phyloP scores from a whole-genome alignment of 2,113 vertebrate species.

The Labrus mixtus region DNA sequence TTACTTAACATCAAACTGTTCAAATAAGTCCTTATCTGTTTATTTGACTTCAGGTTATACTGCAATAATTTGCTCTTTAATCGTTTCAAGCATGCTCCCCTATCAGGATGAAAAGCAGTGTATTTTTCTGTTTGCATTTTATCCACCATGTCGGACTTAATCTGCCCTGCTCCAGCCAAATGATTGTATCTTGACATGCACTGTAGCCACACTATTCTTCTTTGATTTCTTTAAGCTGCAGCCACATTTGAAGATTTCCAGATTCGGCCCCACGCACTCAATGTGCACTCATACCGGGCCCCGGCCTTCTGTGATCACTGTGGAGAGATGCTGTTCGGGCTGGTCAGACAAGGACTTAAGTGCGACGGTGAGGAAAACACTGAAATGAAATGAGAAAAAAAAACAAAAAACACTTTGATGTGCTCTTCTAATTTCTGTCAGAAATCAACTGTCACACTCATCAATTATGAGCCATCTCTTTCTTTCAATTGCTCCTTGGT shows the following conservation, averaged over 20 bases:
- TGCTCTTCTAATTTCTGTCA: neutral
- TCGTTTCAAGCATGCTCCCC: constrained; percentile 23
- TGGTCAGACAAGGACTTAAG: constrained; percentile 92
- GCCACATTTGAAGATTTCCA: constrained; percentile 93
- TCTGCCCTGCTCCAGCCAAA: neutral
- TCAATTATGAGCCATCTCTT: neutral
- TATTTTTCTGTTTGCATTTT: neutral
- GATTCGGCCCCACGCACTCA: constrained; percentile 91
- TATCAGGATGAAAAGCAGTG: constrained; percentile 11
- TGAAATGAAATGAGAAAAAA: neutral
- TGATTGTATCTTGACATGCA: constrained; percentile 19
- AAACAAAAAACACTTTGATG: neutral
- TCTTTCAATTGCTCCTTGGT: neutral
- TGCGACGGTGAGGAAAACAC: constrained; percentile 86
- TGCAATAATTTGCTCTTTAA: constrained; percentile 17
- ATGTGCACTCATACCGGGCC: constrained; percentile 91
- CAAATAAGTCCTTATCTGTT: constrained; percentile 28
- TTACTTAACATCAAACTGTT: neutral
- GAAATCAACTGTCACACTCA: constrained; percentile 8
- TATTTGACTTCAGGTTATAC: constrained; percentile 35
- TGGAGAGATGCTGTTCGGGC: constrained; percentile 92
- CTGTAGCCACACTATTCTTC: constrained; percentile 9
- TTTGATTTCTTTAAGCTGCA: constrained; percentile 80
- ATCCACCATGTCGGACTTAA: constrained; percentile 1
- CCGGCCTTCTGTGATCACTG: constrained; percentile 94